Percentiles rank a stretch among this genome's conserved stretches.
Evolutionary conservation across 2,888 invertebrate species (phyloP).

Genomic region (Meiosimyza platycephala): DNA sequence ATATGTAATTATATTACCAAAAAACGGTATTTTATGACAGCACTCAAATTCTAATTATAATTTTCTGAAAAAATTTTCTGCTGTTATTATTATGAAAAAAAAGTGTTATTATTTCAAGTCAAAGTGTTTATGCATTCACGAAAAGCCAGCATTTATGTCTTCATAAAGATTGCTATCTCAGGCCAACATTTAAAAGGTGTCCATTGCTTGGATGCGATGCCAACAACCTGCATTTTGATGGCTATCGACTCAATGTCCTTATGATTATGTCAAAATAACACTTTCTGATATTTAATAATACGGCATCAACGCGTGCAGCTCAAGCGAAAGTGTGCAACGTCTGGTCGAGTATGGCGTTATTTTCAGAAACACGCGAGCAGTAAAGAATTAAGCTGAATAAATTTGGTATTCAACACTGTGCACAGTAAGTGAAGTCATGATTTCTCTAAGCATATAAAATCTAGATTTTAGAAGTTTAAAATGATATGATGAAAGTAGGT

Average conservation of each 20-base stretch:
- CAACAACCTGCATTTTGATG: slow-evolving; percentile 17
- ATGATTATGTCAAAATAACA: slow-evolving; percentile 37
- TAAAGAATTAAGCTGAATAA: no score
- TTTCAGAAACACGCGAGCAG: no score
- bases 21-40: slow-evolving; percentile 26
- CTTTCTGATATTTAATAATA: slow-evolving; percentile 34
- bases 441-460: no score
- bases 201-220: slow-evolving; percentile 21
- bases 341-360: no score
- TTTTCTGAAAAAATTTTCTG: slow-evolving; percentile 11
- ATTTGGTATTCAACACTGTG: no score
- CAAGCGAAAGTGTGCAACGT: slow-evolving; percentile 1
- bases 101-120: not conserved
- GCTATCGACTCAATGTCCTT: slow-evolving; percentile 24
- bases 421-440: no score
- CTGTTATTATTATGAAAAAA: not conserved
- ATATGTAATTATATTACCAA: slow-evolving; percentile 8
- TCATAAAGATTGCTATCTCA: slow-evolving; percentile 32
- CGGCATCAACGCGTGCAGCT: not conserved
- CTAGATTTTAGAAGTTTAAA: no score
- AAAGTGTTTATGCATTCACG: slow-evolving; percentile 17
- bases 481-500: no score
- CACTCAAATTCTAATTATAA: slow-evolving; percentile 35
- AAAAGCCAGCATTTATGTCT: slow-evolving; percentile 34
- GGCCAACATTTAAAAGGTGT: slow-evolving; percentile 12